Evolutionary conservation across 2,797 vertebrate genomes (phyloP), one percentile per base, ranked within the genome.

Genomic region (Dendrocincla fuliginosa): DNA sequence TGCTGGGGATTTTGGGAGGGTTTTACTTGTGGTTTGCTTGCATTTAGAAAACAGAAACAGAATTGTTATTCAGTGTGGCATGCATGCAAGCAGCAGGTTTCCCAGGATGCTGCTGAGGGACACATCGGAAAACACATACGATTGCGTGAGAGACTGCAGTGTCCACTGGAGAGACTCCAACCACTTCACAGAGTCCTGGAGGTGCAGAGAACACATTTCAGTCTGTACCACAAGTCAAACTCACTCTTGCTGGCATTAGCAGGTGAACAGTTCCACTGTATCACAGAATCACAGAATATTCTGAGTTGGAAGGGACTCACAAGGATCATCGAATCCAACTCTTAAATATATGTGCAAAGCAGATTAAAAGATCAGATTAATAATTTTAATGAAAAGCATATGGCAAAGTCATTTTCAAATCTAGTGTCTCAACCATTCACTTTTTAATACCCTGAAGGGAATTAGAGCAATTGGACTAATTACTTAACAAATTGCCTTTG

Each of bases 361-460:
- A 95, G 93, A 94, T 95, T 94, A 94, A 96, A 95, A 92, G 17
- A 90, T 83, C 84, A 71, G 59, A 74, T 87, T 79, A 91, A 94
- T 92, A 85, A 73, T 57, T 92, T 80, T 89, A 92, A 84, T 95
- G 74, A 92, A 93, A 97, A 78, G 56, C 89, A 84, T 81, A 89
- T 88, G 80, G 84, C 56, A 95, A 97, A 95, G 59, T 60, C 4
- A 84, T 96, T 96, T 96, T 92, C 87, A 95, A 11, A 2, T 92
- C 67, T 85, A 70, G 41, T 44, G 57, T 85, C 87, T 95, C 65
- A 91, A 60, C 27, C 61, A 68, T 85, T 95, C 5, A 4, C 17
- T 75, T 87, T 96, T 91, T 89, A 93, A 55, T 89, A 67, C 25
- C 41, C 74, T 28, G 5, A 79, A 85, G 95, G 77, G 84, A 56